Evolutionary conservation across 1,140 invertebrate genomes (phyloP).

Genomic region (Lasaia peninsularis): DNA sequence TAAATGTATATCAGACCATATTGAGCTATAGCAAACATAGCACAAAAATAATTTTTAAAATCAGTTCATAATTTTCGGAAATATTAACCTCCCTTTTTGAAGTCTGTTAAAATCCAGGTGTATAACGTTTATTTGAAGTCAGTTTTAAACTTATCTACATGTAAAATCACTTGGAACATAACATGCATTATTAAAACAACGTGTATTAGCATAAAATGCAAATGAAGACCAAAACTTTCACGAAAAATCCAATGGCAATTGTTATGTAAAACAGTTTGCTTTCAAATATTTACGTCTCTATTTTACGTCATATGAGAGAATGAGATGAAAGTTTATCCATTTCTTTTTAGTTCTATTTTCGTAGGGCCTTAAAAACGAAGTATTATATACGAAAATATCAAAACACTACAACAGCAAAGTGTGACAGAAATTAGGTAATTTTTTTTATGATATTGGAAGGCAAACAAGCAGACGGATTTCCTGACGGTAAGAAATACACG

Average conservation of each 20-base stretch:
- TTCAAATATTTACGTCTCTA: conserved; percentile 25
- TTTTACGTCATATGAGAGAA: conserved; percentile 24
- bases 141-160: conserved; percentile 4
- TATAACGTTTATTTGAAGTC: not conserved
- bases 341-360: too few species aligned
- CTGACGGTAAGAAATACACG: too few species aligned
- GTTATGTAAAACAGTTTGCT: conserved; percentile 27
- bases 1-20: too few species aligned
- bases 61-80: too few species aligned
- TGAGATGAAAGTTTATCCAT: conserved; percentile 13
- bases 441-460: too few species aligned
- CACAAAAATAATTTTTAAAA: too few species aligned
- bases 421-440: too few species aligned
- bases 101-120: not conserved
- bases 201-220: conserved; percentile 9
- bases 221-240: conserved; percentile 8
- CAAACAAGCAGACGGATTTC: too few species aligned
- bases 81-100: not conserved
- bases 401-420: too few species aligned
- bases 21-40: too few species aligned
- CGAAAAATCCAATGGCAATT: conserved; percentile 30
- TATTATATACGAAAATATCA: too few species aligned
- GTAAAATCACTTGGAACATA: conserved; percentile 6
- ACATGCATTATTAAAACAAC: conserved; percentile 12
- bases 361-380: too few species aligned